Conservation (phyloP, 2,113 vertebrate genomes). For the Smithornis capensis region DNA sequence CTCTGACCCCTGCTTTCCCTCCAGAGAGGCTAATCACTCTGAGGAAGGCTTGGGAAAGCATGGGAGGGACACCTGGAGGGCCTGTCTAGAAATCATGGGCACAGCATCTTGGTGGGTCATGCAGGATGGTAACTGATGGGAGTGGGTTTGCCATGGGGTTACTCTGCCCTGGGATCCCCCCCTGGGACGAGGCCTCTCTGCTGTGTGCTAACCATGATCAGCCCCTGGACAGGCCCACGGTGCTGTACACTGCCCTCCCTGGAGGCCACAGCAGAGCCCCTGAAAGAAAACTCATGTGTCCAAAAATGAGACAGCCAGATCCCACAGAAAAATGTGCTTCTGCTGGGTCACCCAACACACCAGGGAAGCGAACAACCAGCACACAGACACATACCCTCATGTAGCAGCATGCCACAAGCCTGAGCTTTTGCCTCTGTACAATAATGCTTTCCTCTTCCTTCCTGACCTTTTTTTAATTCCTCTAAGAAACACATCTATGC, state of each 20-base stretch:
- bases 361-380: background rate
- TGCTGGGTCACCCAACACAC: background rate
- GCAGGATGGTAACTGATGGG: too few relatives aligned
- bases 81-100: background rate
- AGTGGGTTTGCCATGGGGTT: background rate
- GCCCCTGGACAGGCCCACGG: fast-evolving
- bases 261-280: background rate
- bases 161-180: fast-evolving
- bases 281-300: background rate
- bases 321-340: background rate
- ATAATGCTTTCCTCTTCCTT: background rate
- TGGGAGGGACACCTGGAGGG: fast-evolving
- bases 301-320: background rate
- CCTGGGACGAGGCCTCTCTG: background rate
- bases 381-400: background rate
- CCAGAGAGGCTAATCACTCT: background rate
- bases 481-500: background rate
- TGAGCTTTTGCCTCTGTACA: background rate
- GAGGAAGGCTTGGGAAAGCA: background rate
- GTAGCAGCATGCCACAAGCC: background rate
- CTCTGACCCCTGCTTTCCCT: background rate
- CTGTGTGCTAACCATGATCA: background rate
- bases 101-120: fast-evolving
- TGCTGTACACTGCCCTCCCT: background rate
- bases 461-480: background rate